These are phyloP conservation scores for Botia kubotai DNA, from an alignment of 2,797 vertebrate genomes.

Conservation along the genomic window DNA sequence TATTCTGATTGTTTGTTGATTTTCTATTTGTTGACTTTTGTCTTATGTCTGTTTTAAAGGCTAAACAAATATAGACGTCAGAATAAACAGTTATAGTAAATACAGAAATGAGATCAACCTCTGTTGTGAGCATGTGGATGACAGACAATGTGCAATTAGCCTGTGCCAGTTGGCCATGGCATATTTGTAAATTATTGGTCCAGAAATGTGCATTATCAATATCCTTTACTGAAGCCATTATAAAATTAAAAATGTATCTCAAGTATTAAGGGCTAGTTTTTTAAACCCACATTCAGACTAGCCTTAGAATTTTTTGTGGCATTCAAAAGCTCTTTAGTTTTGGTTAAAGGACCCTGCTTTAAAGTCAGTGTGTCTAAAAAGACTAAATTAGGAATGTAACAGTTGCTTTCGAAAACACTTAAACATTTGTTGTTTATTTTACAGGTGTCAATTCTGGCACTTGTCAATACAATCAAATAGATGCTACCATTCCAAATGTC, in stretches of 20 bases:
- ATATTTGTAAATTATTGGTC: constrained; percentile 14
- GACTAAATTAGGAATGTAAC: constrained; percentile 22
- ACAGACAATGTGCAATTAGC: constrained; percentile 57
- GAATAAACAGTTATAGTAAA: background rate
- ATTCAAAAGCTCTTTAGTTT: constrained; percentile 32
- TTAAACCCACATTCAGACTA: background rate
- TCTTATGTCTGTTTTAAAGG: constrained; percentile 59
- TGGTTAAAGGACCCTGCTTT: background rate
- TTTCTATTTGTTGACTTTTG: constrained; percentile 51
- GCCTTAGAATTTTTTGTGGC: background rate
- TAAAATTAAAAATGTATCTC: background rate
- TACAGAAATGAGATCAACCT: constrained; percentile 49
- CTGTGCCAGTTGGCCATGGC: background rate
- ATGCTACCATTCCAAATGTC: constrained; percentile 27
- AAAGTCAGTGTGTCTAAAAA: background rate
- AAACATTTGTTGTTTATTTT: constrained; percentile 42
- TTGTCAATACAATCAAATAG: background rate
- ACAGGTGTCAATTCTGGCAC: background rate
- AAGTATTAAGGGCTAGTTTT: background rate
- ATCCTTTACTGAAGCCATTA: constrained; percentile 6
- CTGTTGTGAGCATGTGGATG: constrained; percentile 46
- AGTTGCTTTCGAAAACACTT: constrained; percentile 35
- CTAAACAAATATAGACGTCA: constrained; percentile 59
- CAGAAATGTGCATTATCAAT: background rate
- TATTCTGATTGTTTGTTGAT: constrained; percentile 55